Percentiles rank a stretch among this genome's conserved stretches.
These are phyloP conservation scores for Plectrocnemia conspersa DNA, from an alignment of 1,140 invertebrate species.

Conservation along the genomic window DNA sequence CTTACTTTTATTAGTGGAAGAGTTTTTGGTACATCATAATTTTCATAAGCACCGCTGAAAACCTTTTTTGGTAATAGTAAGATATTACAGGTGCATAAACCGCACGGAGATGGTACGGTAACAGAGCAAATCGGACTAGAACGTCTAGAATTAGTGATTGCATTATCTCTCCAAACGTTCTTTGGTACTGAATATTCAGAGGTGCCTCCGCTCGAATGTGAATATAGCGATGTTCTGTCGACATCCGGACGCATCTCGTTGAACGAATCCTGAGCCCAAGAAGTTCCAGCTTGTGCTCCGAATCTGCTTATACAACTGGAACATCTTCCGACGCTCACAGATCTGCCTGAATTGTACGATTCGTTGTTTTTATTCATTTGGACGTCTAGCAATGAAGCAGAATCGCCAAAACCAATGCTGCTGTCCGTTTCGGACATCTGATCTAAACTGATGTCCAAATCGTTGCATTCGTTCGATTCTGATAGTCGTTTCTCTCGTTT, in stretches of 20 bases:
- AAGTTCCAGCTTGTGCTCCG: constrained; percentile 56
- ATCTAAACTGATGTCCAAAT: constrained; percentile 20
- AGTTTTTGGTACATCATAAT: constrained; percentile 70
- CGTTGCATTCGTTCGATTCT: constrained; percentile 2
- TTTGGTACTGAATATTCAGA: constrained; percentile 55
- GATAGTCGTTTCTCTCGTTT: constrained; percentile 15
- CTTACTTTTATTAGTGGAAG: constrained; percentile 55
- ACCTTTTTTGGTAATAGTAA: constrained; percentile 43
- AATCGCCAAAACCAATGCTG: constrained; percentile 56
- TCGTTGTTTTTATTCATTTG: constrained; percentile 24
- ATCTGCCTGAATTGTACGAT: constrained; percentile 14
- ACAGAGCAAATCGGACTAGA: constrained; percentile 41
- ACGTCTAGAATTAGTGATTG: constrained; percentile 43
- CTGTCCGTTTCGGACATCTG: constrained; percentile 42
- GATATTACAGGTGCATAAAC: constrained; percentile 42
- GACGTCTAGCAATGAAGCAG: constrained; percentile 46
- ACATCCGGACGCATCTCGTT: constrained; percentile 48
- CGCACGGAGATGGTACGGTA: constrained; percentile 38
- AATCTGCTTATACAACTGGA: constrained; percentile 73
- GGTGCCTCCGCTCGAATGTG: constrained; percentile 51
- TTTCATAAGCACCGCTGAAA: constrained; percentile 61
- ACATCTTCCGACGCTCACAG: constrained; percentile 47
- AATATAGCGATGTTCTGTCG: constrained; percentile 53
- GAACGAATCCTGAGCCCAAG: constrained; percentile 57
- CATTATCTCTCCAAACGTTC: constrained; percentile 42